These are phyloP conservation scores for Fragum sueziense DNA, from an alignment of 2,888 invertebrate species.

Conservation along the genomic window DNA sequence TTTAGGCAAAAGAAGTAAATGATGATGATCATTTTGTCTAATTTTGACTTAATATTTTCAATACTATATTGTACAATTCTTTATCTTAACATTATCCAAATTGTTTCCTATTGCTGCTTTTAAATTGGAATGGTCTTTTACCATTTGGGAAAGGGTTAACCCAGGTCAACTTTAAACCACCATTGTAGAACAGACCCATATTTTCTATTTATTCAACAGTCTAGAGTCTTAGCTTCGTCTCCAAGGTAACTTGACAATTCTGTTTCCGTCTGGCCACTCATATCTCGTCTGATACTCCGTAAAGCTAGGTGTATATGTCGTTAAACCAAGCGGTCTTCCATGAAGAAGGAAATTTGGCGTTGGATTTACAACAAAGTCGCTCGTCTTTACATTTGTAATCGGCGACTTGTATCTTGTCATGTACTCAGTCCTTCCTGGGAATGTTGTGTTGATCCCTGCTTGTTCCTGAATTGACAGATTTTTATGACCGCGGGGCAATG, in stretches of 20 bases:
- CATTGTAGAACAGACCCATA: no score
- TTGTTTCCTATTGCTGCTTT: no score
- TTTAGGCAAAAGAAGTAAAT: no score
- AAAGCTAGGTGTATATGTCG: constrained; percentile 63
- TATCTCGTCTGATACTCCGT: constrained; percentile 81
- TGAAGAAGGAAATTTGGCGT: constrained; percentile 77
- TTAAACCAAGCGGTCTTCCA: constrained; percentile 76
- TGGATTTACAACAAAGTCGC: constrained; percentile 80
- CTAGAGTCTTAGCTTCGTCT: constrained; percentile 63
- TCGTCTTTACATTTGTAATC: constrained; percentile 66
- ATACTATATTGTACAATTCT: no score
- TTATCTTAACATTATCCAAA: no score
- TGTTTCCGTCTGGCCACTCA: constrained; percentile 80
- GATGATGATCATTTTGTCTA: no score
- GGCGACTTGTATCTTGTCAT: constrained; percentile 74
- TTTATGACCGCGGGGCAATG: constrained; percentile 55
- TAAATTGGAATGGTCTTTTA: no score
- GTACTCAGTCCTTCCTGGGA: constrained; percentile 81
- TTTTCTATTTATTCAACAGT: no score
- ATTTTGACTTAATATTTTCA: no score
- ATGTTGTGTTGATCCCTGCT: constrained; percentile 81
- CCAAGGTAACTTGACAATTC: constrained; percentile 79
- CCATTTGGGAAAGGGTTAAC: no score
- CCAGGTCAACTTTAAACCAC: no score
- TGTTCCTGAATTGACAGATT: constrained; percentile 79